phyloP scores from a whole-genome alignment of 2,797 vertebrate genomes.

The Babyrousa celebensis region DNA sequence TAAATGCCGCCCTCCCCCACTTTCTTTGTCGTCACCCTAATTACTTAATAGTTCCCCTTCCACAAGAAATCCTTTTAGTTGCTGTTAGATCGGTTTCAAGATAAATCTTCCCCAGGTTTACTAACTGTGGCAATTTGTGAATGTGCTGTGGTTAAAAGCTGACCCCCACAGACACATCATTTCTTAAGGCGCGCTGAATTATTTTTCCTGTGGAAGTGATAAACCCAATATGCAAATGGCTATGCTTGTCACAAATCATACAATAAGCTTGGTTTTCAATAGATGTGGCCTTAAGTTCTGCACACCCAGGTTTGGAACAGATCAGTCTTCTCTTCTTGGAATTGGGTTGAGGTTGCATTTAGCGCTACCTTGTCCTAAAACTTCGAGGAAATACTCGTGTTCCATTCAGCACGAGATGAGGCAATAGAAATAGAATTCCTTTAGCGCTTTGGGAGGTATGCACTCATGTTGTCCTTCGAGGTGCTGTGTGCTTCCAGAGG shows the following conservation, averaged over 20 bases:
- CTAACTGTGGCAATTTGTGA: slow-evolving; percentile 37
- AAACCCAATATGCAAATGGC: background rate
- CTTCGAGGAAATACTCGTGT: background rate
- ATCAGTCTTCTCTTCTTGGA: slow-evolving; percentile 15
- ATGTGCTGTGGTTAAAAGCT: background rate
- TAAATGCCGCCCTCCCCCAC: background rate
- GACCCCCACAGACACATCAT: background rate
- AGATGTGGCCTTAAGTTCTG: background rate
- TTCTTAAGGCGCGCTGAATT: background rate
- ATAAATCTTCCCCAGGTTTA: background rate
- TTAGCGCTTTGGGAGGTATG: background rate
- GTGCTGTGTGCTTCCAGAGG: background rate
- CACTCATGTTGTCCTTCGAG: background rate
- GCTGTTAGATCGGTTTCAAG: background rate
- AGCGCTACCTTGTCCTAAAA: background rate
- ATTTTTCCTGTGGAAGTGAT: background rate
- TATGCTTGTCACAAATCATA: background rate
- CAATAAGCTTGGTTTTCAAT: background rate
- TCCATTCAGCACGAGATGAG: background rate
- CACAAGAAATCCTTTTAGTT: slow-evolving; percentile 27
- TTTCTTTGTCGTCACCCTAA: background rate
- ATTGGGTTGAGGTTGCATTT: background rate
- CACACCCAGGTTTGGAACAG: background rate
- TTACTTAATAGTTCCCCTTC: slow-evolving; percentile 22
- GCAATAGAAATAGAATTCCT: background rate